Conservation (phyloP, 2,888 invertebrate genomes). For the Leptinotarsa peninsularis region DNA sequence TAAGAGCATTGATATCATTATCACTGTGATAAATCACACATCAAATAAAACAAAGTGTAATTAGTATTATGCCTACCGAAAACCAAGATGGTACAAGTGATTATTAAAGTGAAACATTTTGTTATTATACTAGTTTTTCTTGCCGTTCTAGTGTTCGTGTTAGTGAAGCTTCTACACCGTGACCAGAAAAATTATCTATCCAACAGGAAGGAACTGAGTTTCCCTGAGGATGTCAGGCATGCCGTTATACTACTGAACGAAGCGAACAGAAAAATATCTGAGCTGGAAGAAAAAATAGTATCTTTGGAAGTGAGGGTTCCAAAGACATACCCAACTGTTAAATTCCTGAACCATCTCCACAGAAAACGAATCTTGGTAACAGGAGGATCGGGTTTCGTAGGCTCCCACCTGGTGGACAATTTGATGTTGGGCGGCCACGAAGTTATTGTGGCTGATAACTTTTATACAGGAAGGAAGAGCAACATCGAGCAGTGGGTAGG, state of each 20-base stretch:
- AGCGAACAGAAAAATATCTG: conserved; percentile 74
- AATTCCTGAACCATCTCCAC: conserved; percentile 90
- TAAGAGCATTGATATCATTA: conserved; percentile 8
- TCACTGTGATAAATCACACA: not conserved
- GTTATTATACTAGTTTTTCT: not conserved
- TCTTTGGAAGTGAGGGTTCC: conserved; percentile 80
- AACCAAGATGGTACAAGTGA: conserved; percentile 7
- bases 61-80: not conserved
- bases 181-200: conserved; percentile 42
- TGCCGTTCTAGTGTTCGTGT: not conserved
- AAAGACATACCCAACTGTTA: conserved; percentile 90
- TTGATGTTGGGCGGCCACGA: conserved; percentile 97
- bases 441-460: conserved; percentile 96
- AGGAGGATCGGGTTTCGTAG: conserved; percentile 99
- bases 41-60: not conserved
- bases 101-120: conserved; percentile 7
- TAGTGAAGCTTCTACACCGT: not conserved
- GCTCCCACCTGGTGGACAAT: conserved; percentile 95
- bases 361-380: conserved; percentile 94
- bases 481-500: conserved; percentile 99
- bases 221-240: conserved; percentile 52
- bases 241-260: conserved; percentile 66
- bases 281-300: conserved; percentile 79
- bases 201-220: conserved; percentile 42
- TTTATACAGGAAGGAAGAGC: conserved; percentile 95